phyloP scores from a whole-genome alignment of 1,140 invertebrate species.

The Drosophila ironensis region DNA sequence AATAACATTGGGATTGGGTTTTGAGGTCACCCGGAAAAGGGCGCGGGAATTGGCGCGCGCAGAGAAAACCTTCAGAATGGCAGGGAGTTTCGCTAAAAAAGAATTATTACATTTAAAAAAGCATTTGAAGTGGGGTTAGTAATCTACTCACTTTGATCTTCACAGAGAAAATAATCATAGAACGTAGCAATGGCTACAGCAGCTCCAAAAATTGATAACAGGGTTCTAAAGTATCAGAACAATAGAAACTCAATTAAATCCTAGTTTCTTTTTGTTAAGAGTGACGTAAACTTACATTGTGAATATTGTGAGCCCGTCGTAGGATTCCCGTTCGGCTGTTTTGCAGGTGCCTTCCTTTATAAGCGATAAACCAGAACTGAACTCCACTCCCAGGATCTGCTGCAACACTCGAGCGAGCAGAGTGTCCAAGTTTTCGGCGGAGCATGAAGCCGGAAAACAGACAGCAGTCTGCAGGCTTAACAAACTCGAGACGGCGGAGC shows the following conservation, averaged over 20 bases:
- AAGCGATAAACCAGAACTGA: neutral
- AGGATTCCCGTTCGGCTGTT: neutral
- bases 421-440: neutral
- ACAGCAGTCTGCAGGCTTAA: neutral
- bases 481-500: neutral
- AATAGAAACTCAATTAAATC: too few relatives aligned
- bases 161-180: neutral
- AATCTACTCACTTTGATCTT: neutral
- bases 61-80: neutral
- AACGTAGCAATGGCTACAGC: neutral
- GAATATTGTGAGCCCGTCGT: neutral
- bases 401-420: neutral
- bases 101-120: neutral
- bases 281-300: neutral
- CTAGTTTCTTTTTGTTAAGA: too few relatives aligned
- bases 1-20: slow-evolving; percentile 55
- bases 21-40: slow-evolving; percentile 31
- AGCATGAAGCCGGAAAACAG: neutral
- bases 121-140: neutral
- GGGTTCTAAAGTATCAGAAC: neutral
- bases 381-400: neutral
- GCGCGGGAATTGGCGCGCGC: neutral
- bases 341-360: neutral
- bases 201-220: neutral
- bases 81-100: neutral